These are phyloP conservation scores for Cebuella pygmaea DNA, from an alignment of 2,797 vertebrate species.

Conservation along the genomic window DNA sequence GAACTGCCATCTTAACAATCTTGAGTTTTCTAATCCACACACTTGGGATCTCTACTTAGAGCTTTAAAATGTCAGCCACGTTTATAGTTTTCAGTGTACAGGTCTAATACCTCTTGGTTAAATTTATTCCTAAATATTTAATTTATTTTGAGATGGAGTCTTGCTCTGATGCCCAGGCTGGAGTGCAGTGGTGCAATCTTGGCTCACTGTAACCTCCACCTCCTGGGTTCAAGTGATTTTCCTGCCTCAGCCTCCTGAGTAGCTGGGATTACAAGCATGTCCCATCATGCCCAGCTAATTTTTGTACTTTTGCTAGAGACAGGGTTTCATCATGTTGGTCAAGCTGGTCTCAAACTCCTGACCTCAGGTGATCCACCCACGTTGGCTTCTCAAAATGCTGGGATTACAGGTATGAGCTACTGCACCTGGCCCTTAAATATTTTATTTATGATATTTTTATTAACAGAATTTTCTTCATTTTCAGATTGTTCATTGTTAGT, in stretches of 20 bases:
- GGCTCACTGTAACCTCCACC: too few relatives aligned
- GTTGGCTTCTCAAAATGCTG: neutral
- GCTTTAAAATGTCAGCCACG: conserved; percentile 24
- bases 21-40: neutral
- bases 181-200: too few relatives aligned
- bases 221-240: too few relatives aligned
- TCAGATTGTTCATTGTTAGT: neutral
- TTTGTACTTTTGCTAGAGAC: too few relatives aligned
- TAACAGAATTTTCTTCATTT: neutral
- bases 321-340: too few relatives aligned
- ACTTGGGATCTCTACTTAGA: neutral
- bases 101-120: neutral
- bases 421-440: neutral
- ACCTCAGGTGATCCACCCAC: neutral
- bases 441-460: neutral
- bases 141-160: neutral
- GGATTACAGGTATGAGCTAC: neutral
- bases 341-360: neutral
- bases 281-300: too few relatives aligned
- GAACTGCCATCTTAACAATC: neutral
- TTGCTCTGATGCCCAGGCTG: too few relatives aligned
- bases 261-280: too few relatives aligned
- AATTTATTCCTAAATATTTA: neutral
- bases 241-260: too few relatives aligned
- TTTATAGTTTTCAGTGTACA: neutral